Percentiles rank a stretch among this genome's conserved stretches.
Conservation (phyloP, 2,888 invertebrate species). For the Drosophila flavopinicola region DNA sequence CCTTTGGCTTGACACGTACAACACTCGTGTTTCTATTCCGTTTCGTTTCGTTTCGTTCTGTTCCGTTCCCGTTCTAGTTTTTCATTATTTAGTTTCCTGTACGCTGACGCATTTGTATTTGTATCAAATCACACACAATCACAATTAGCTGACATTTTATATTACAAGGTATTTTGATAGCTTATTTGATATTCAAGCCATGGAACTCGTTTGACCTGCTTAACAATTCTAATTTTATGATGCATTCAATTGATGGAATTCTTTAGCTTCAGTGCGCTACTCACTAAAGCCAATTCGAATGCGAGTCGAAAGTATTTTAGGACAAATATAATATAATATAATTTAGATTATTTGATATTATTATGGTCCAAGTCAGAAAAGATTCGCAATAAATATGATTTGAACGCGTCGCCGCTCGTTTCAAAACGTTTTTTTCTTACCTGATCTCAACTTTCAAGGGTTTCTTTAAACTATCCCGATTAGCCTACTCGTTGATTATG, state of each 20-base stretch:
- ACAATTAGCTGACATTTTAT: constrained; percentile 17
- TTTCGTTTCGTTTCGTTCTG: constrained; percentile 13
- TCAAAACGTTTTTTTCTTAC: no score
- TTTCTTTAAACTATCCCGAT: no score
- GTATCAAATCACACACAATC: constrained; percentile 18
- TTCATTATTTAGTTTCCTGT: background rate
- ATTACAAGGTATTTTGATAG: constrained; percentile 1
- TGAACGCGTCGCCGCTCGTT: no score
- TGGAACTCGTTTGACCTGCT: background rate
- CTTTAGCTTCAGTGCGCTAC: no score
- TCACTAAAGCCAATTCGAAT: no score
- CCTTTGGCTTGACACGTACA: constrained; percentile 42
- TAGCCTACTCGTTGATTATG: no score
- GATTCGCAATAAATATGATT: no score
- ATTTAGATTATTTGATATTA: no score
- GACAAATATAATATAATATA: no score
- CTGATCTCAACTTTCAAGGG: no score
- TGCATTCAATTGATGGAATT: background rate
- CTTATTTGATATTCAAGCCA: background rate
- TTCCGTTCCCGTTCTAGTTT: background rate
- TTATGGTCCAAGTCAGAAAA: no score
- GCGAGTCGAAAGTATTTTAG: no score
- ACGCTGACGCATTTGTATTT: constrained; percentile 21
- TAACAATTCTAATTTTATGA: background rate
- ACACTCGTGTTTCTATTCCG: constrained; percentile 31